Conservation (phyloP, 2,888 invertebrate species). For the Lithophane leautieri region DNA sequence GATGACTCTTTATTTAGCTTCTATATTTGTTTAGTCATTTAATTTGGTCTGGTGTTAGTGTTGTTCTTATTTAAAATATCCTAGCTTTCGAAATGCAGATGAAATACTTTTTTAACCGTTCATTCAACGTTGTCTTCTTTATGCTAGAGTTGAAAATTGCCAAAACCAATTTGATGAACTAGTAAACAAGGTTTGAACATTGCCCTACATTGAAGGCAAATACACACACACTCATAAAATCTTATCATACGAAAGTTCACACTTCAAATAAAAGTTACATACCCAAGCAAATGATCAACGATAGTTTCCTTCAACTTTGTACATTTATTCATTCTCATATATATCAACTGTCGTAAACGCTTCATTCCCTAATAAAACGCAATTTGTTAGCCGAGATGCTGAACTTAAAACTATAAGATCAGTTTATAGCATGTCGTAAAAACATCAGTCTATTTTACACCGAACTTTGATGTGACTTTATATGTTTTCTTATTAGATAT, state of each 20-base stretch:
- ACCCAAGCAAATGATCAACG: slow-evolving; percentile 63
- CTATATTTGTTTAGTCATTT: slow-evolving; percentile 72
- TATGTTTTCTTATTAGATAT: slow-evolving; percentile 74
- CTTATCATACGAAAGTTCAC: slow-evolving; percentile 28
- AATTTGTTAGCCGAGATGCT: slow-evolving; percentile 83
- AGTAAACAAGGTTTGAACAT: slow-evolving; percentile 8
- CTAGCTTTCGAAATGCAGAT: slow-evolving; percentile 4
- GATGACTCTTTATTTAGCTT: slow-evolving; percentile 75
- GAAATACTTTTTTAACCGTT: background rate
- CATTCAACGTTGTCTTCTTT: background rate
- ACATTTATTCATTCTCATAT: slow-evolving; percentile 73
- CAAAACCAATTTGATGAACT: background rate
- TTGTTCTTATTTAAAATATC: slow-evolving; percentile 15
- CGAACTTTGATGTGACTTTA: slow-evolving; percentile 80
- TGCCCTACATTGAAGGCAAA: slow-evolving; percentile 30
- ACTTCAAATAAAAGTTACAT: slow-evolving; percentile 57
- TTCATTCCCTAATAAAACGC: slow-evolving; percentile 84
- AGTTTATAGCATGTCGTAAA: slow-evolving; percentile 82
- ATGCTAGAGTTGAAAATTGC: background rate
- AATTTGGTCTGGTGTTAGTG: slow-evolving; percentile 40
- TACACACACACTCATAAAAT: slow-evolving; percentile 33
- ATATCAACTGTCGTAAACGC: slow-evolving; percentile 78
- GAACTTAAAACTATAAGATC: slow-evolving; percentile 84
- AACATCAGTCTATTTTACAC: slow-evolving; percentile 80
- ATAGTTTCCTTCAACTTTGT: slow-evolving; percentile 68